These are phyloP conservation scores for Onthophagus taurus DNA, from an alignment of 1,140 invertebrate species.

Conservation along the genomic window DNA sequence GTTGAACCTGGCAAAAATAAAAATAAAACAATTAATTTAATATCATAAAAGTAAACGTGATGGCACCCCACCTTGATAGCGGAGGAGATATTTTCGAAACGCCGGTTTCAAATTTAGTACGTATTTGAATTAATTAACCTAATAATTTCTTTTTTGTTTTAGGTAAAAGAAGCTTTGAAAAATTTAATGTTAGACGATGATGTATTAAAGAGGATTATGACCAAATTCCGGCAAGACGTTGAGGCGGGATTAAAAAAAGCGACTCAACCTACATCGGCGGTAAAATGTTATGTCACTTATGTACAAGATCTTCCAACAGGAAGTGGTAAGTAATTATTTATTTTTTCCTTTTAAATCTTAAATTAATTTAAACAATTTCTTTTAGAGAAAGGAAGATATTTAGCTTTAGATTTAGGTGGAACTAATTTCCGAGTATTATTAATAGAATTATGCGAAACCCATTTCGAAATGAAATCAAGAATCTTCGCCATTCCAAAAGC, in stretches of 20 bases:
- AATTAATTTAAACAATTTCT: too few relatives aligned
- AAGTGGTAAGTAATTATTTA: constrained; percentile 51
- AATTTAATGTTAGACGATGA: constrained; percentile 77
- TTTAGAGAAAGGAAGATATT: constrained; percentile 89
- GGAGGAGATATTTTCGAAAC: too few relatives aligned
- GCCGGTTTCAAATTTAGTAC: too few relatives aligned
- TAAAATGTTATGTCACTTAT: constrained; percentile 84
- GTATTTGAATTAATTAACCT: too few relatives aligned
- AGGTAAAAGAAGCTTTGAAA: too few relatives aligned
- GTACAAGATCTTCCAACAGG: constrained; percentile 95
- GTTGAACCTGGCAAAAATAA: too few relatives aligned
- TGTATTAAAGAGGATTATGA: constrained; percentile 68
- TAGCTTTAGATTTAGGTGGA: constrained; percentile 95
- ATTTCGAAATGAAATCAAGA: constrained; percentile 90
- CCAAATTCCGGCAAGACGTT: constrained; percentile 65
- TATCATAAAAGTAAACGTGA: too few relatives aligned
- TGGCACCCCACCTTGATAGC: too few relatives aligned
- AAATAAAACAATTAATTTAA: too few relatives aligned
- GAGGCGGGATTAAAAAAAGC: constrained; percentile 68
- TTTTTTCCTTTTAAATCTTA: not conserved
- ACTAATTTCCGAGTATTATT: constrained; percentile 97
- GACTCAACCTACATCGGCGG: constrained; percentile 64
- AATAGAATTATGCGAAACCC: constrained; percentile 74
- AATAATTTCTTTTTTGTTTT: too few relatives aligned
- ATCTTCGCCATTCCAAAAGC: constrained; percentile 92